Evolutionary conservation across 2,113 vertebrate species (phyloP).

Genomic region (Callipepla californica): DNA sequence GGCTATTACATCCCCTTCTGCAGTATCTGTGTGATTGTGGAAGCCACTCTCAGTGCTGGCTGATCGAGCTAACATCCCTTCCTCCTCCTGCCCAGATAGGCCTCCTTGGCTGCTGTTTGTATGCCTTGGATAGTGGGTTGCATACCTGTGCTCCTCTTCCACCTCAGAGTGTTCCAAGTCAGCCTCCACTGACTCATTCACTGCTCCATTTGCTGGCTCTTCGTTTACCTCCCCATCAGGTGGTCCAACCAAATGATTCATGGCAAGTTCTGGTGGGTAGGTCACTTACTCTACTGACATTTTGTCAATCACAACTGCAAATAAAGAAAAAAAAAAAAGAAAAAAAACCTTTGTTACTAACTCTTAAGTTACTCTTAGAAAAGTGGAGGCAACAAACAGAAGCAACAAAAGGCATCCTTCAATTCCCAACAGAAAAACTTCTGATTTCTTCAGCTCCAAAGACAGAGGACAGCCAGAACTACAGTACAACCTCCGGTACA

Average conservation of each 20-base stretch:
- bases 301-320: constrained; percentile 71
- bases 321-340: background rate
- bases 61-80: constrained; percentile 88
- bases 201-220: constrained; percentile 78
- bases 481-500: background rate
- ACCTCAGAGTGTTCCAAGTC: constrained; percentile 81
- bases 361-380: background rate
- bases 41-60: constrained; percentile 96
- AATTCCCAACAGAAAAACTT: background rate
- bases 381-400: background rate
- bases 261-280: constrained; percentile 74
- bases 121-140: constrained; percentile 49
- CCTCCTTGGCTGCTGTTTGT: constrained; percentile 62
- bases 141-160: constrained; percentile 78
- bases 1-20: constrained; percentile 90
- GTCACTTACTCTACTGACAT: constrained; percentile 80
- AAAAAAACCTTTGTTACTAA: background rate
- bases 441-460: background rate
- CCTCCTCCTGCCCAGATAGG: constrained; percentile 81
- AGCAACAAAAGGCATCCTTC: background rate
- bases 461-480: background rate
- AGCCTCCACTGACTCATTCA: constrained; percentile 86
- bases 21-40: constrained; percentile 94
- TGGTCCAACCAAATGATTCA: constrained; percentile 87
- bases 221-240: constrained; percentile 79